Percentiles rank a stretch among this genome's conserved stretches.
Conservation (phyloP, 2,888 invertebrate genomes). For the Drosophila ustulata region DNA sequence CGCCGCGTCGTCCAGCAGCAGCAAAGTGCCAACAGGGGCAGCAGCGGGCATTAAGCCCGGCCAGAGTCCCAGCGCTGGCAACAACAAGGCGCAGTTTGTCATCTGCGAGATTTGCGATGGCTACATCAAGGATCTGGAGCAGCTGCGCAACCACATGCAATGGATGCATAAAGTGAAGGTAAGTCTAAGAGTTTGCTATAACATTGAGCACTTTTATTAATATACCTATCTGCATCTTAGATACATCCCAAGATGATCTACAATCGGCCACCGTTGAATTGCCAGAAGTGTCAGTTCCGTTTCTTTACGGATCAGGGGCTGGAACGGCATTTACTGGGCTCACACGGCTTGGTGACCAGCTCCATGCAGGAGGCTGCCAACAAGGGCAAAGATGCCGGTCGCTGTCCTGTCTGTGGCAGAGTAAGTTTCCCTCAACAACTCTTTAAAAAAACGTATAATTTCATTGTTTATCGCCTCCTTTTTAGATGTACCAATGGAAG, state of each 20-base stretch:
- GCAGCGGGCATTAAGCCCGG: slow-evolving; percentile 86
- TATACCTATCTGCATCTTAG: slow-evolving; percentile 49
- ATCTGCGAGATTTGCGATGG: slow-evolving; percentile 99
- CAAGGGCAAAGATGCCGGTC: slow-evolving; percentile 96
- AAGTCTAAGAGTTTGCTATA: not conserved
- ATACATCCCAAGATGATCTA: slow-evolving; percentile 98
- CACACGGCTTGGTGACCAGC: slow-evolving; percentile 97
- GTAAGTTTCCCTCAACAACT: slow-evolving; percentile 86
- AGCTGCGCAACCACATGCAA: slow-evolving; percentile 97
- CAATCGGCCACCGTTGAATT: slow-evolving; percentile 96
- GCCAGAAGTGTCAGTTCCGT: slow-evolving; percentile 97
- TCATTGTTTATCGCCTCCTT: not conserved
- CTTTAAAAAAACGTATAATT: no score
- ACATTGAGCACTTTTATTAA: not conserved
- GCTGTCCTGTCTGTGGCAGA: slow-evolving; percentile 97
- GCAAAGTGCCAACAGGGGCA: slow-evolving; percentile 77
- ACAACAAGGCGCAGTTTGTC: slow-evolving; percentile 93
- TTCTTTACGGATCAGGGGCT: slow-evolving; percentile 99
- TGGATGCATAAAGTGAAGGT: slow-evolving; percentile 98
- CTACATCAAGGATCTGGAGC: slow-evolving; percentile 97
- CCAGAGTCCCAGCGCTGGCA: slow-evolving; percentile 83
- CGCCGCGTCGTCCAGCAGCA: slow-evolving; percentile 79
- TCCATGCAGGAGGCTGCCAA: slow-evolving; percentile 98
- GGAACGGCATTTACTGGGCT: slow-evolving; percentile 96
- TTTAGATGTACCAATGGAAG: slow-evolving; percentile 96